Conservation (phyloP, 30 jellyfish, hydroid and myxozoan genomes). For the Clytia hemisphaerica region DNA sequence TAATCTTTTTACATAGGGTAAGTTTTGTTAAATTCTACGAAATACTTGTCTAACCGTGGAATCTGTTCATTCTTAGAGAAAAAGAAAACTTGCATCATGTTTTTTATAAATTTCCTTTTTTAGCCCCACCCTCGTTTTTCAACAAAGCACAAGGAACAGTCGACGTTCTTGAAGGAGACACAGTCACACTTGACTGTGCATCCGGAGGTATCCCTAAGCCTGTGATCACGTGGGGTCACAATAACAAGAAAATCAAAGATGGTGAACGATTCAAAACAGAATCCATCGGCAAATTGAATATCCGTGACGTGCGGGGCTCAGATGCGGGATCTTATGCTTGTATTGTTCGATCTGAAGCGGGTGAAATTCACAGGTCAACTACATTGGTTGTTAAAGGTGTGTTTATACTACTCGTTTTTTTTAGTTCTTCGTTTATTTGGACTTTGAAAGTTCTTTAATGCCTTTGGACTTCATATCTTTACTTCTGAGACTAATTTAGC, state of each 20-base stretch:
- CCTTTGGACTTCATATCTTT: neutral
- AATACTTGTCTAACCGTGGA: no score
- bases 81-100: neutral
- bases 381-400: constrained; percentile 46
- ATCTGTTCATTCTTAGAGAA: neutral
- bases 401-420: neutral
- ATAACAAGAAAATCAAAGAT: constrained; percentile 21
- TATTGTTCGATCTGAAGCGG: constrained; percentile 63
- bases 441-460: neutral
- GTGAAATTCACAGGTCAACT: constrained; percentile 22
- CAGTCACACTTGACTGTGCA: constrained; percentile 76
- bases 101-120: neutral
- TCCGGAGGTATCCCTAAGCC: constrained; percentile 91
- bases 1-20: no score
- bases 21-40: no score
- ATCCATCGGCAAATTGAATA: constrained; percentile 44
- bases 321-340: constrained; percentile 74
- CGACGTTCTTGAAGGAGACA: constrained; percentile 37
- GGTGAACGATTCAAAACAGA: constrained; percentile 24
- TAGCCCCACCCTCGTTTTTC: constrained; percentile 78
- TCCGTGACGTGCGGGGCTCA: constrained; percentile 33
- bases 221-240: constrained; percentile 71
- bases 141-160: constrained; percentile 23
- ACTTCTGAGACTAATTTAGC: neutral
- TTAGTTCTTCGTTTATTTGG: neutral